Conservation (phyloP, 1,140 invertebrate species). For the Antheraea mylitta region DNA sequence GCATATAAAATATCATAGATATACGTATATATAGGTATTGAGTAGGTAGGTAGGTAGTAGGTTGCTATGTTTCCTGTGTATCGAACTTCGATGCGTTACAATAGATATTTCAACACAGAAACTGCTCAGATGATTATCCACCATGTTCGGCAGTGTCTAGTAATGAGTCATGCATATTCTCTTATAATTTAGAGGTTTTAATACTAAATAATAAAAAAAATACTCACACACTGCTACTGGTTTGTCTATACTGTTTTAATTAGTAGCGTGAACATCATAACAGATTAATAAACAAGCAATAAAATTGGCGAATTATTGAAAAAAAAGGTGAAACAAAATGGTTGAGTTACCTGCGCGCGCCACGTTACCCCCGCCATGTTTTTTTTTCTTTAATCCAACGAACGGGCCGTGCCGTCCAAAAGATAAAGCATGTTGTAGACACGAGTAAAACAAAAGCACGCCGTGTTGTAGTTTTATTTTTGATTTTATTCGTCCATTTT, state of each 20-base stretch:
- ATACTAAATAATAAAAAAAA: neutral
- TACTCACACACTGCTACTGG: conserved; percentile 40
- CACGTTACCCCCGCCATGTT: conserved; percentile 42
- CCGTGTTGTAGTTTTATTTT: conserved; percentile 68
- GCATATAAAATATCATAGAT: conserved; percentile 21
- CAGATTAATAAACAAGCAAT: conserved; percentile 63
- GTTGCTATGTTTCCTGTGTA: conserved; percentile 11
- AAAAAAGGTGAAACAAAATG: conserved; percentile 58
- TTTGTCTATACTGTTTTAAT: conserved; percentile 47
- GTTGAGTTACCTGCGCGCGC: conserved; percentile 65
- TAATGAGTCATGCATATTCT: too few relatives aligned
- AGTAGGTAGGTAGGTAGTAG: neutral
- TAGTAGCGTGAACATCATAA: conserved; percentile 50
- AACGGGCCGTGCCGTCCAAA: conserved; percentile 41
- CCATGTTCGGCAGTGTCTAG: too few relatives aligned
- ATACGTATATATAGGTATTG: neutral
- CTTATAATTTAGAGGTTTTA: too few relatives aligned
- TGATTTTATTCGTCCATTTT: conserved; percentile 65
- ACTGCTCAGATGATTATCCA: neutral
- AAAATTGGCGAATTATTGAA: conserved; percentile 70
- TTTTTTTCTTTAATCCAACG: conserved; percentile 42
- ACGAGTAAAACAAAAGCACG: conserved; percentile 68
- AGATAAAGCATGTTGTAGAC: conserved; percentile 70
- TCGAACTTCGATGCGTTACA: neutral
- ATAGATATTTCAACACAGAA: conserved; percentile 1